Conservation (phyloP, 2,797 vertebrate species). For the Sebastes itinus region DNA sequence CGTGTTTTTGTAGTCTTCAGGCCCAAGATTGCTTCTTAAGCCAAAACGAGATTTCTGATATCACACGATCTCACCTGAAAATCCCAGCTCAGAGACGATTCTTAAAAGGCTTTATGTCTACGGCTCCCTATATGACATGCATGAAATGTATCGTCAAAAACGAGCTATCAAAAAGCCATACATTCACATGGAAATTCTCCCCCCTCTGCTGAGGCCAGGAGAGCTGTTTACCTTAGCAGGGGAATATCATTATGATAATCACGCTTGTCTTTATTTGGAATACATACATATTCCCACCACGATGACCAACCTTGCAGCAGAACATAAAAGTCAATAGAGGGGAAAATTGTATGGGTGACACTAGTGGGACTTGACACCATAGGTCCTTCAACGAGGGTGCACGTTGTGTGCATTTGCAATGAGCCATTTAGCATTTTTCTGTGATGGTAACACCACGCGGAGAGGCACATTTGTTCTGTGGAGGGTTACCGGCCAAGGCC, state of each 20-base stretch:
- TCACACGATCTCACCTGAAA: constrained; percentile 28
- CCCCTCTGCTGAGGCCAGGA: constrained; percentile 4
- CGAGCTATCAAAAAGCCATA: constrained; percentile 42
- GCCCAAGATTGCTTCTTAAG: constrained; percentile 37
- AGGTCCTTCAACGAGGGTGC: constrained; percentile 59
- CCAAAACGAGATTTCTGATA: constrained; percentile 25
- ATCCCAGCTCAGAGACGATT: constrained; percentile 4
- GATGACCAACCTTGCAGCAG: constrained; percentile 63
- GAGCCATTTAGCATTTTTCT: constrained; percentile 64
- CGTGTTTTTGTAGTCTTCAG: constrained; percentile 13
- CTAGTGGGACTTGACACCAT: constrained; percentile 66
- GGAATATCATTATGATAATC: constrained; percentile 72
- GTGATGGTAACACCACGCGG: constrained; percentile 40
- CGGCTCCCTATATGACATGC: constrained; percentile 7
- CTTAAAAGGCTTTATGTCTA: constrained; percentile 14
- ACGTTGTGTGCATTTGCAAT: constrained; percentile 59
- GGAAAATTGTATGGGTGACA: constrained; percentile 71
- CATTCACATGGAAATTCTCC: constrained; percentile 22
- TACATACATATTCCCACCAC: constrained; percentile 57
- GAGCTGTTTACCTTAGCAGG: constrained; percentile 55
- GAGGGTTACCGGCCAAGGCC: constrained; percentile 49
- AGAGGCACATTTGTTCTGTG: constrained; percentile 28
- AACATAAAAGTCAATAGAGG: constrained; percentile 76
- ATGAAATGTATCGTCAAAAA: constrained; percentile 42
- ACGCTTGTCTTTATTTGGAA: constrained; percentile 61